These are phyloP conservation scores for Clarias macrocephalus DNA, from an alignment of 2,113 vertebrate genomes.

Conservation along the genomic window DNA sequence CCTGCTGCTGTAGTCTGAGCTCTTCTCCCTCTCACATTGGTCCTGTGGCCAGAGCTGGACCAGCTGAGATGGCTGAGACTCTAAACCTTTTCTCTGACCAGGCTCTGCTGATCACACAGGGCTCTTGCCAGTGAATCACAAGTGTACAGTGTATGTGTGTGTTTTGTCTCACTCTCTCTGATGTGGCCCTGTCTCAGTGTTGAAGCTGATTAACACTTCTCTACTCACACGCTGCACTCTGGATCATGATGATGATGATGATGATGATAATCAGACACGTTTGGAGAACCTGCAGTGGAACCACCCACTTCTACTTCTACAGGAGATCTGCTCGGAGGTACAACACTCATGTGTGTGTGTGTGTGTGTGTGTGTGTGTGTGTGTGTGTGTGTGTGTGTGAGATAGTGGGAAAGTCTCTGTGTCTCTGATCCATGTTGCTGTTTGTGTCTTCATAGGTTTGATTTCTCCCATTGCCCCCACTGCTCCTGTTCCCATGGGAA, in stretches of 20 bases:
- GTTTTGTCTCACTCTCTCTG: constrained; percentile 43
- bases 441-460: constrained; percentile 60
- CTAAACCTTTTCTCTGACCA: no score
- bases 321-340: constrained; percentile 93
- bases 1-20: no score
- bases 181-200: constrained; percentile 54
- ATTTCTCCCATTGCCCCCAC: constrained; percentile 63
- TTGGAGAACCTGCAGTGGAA: constrained; percentile 81
- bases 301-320: constrained; percentile 79
- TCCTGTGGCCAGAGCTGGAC: no score
- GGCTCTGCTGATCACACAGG: no score
- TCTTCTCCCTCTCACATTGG: no score
- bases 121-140: no score
- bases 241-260: constrained; percentile 42
- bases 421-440: constrained; percentile 9
- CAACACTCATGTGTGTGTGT: not conserved
- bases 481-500: constrained; percentile 71
- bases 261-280: constrained; percentile 77
- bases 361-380: not conserved
- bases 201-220: constrained; percentile 65
- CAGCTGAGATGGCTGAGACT: no score
- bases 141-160: not conserved
- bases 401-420: not conserved
- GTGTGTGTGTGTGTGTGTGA: not conserved
- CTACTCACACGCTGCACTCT: constrained; percentile 75